Conservation (phyloP, 1,140 invertebrate genomes). For the Heterodera carotae region DNA sequence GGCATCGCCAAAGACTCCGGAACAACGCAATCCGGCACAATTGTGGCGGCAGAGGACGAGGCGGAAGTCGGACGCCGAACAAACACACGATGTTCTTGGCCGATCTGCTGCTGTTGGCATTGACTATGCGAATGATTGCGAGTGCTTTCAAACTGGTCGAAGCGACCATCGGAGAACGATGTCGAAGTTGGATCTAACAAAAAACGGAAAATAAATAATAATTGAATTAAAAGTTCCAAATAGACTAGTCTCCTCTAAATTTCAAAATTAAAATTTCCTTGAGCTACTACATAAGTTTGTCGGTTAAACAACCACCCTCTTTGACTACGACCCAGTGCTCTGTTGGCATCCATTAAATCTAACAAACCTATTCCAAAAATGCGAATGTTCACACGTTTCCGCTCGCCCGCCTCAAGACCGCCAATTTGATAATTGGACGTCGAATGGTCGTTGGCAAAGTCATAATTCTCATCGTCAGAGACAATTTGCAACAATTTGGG, state of each 20-base stretch:
- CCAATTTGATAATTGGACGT: constrained; percentile 5
- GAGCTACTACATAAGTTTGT: too few relatives aligned
- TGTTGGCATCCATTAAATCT: too few relatives aligned
- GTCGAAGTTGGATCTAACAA: constrained; percentile 26
- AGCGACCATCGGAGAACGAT: neutral
- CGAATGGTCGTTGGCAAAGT: neutral
- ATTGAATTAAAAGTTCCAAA: too few relatives aligned
- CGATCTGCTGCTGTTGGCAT: too few relatives aligned
- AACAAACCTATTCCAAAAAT: constrained; percentile 64
- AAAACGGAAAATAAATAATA: constrained; percentile 7
- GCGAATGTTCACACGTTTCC: constrained; percentile 47
- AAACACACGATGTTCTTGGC: constrained; percentile 37
- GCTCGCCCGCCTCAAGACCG: constrained; percentile 46
- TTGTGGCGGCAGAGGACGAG: constrained; percentile 12
- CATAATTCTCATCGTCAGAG: neutral
- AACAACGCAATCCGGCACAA: neutral
- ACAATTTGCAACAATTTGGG: constrained; percentile 41
- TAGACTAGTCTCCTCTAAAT: too few relatives aligned
- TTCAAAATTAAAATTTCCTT: too few relatives aligned
- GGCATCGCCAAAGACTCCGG: neutral
- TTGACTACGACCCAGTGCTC: too few relatives aligned
- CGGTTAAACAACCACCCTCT: too few relatives aligned
- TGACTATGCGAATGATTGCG: constrained; percentile 22
- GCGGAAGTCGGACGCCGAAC: constrained; percentile 26
- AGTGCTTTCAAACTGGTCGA: neutral